Base-by-base conservation (phyloP, 2,113 vertebrate genomes). In the Phaetusa simplex region DNA sequence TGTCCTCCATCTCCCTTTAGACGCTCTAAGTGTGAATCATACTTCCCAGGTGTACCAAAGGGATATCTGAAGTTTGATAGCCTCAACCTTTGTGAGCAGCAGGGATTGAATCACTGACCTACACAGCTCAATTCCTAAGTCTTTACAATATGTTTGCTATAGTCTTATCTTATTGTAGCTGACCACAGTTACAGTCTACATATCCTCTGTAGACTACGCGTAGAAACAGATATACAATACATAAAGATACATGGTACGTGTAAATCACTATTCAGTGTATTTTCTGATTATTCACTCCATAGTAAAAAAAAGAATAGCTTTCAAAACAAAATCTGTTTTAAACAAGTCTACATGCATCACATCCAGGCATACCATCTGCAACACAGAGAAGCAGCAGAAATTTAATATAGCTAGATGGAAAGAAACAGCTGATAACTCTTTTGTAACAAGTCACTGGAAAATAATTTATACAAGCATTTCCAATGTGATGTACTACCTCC, bases 401-500 rank as follows among this genome's bases (percentile, higher is more conserved):
- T 64, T 36, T 52, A 82, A 49, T 59, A 72, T 0, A 59, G 42
- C 11, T 52, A 47, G 56, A 52, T 59, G 47, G 78, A 90, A 90
- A 69, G 53, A 85, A 90, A 58, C 8, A 26, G 27, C 45, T 69
- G 42, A 32, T 38, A 34, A n/a, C 50, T 34, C 47, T 27, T 76
- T 82, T 72, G 36, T 43, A 72, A 34, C 26, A 89, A 30, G 42
- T 80, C 69, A 69, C 38, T 81, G 52, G 78, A 92, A 92, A 84
- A 80, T 26, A 86, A 61, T 62, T 58, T 69, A 58, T 26, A 62
- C 16, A 11, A 38, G 52, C 5, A 1, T 79, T 94, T 59, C 64
- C 82, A 80, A 5, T 30, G 32, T 21, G 77, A 58, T 84, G 32
- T 8, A 77, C 20, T 81, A 29, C 55, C 45, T 91, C 26, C 22